These are phyloP conservation scores for Menidia menidia DNA, from an alignment of 2,797 vertebrate species.

Conservation along the genomic window DNA sequence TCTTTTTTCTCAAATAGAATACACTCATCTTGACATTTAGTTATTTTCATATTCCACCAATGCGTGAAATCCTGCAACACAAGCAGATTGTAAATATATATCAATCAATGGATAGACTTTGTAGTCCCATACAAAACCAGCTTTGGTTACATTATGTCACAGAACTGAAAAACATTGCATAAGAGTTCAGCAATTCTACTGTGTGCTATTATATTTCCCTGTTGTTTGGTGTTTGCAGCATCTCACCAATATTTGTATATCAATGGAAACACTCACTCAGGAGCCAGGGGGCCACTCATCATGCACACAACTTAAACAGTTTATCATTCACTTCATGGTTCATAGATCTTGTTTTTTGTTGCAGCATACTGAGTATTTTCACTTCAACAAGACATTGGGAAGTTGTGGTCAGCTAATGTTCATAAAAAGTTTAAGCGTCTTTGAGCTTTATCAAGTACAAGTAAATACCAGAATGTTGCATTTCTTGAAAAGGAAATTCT, in stretches of 20 bases:
- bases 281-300: not conserved
- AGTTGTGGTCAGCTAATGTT: not conserved
- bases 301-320: conserved; percentile 1
- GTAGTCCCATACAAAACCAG: not conserved
- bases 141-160: conserved; percentile 3
- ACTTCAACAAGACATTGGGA: not conserved
- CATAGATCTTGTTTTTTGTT: not conserved
- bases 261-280: not conserved
- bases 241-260: too few relatives aligned
- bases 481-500: not conserved
- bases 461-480: not conserved
- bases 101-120: not conserved
- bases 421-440: not conserved
- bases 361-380: not conserved
- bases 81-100: too few relatives aligned
- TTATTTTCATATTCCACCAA: not conserved
- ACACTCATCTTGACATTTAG: not conserved
- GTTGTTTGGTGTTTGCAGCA: not conserved
- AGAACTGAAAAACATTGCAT: not conserved
- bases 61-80: too few relatives aligned
- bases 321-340: not conserved
- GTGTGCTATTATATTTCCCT: not conserved
- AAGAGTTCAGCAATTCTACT: conserved; percentile 2
- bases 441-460: not conserved
- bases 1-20: not conserved